phyloP scores from a whole-genome alignment of 2,888 invertebrate genomes.

The Hyles lineata region DNA sequence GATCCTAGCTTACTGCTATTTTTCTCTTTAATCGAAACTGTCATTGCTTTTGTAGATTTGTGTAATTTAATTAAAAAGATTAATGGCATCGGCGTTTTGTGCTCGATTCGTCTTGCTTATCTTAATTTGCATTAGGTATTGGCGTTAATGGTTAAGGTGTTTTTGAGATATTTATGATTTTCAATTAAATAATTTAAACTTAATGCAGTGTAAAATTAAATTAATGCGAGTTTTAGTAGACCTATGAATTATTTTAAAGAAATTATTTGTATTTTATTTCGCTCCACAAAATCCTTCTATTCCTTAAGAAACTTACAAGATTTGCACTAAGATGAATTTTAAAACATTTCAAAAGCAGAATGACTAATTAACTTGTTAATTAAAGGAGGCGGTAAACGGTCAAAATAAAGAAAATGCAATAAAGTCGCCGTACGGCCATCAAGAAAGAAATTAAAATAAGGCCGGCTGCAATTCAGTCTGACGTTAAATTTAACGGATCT shows the following conservation, averaged over 20 bases:
- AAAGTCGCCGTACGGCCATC: conserved; percentile 60
- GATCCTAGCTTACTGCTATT: conserved; percentile 45
- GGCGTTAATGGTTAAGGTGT: neutral
- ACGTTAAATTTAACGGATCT: conserved; percentile 50
- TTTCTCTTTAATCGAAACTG: conserved; percentile 32
- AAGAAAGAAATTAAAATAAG: conserved; percentile 58
- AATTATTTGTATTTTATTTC: too few relatives aligned
- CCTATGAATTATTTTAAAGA: too few relatives aligned
- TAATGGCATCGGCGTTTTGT: conserved; percentile 11
- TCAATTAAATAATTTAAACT: neutral
- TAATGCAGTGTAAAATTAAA: too few relatives aligned
- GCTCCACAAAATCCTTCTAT: neutral
- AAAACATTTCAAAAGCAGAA: conserved; percentile 45
- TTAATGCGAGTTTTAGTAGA: too few relatives aligned
- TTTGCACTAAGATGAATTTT: conserved; percentile 35
- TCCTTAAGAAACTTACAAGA: neutral
- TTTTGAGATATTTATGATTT: neutral
- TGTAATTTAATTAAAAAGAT: conserved; percentile 27
- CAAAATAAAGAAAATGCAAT: conserved; percentile 63
- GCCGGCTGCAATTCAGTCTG: conserved; percentile 23
- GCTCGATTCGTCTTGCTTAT: conserved; percentile 19
- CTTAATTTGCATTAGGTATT: neutral
- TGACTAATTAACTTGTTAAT: conserved; percentile 63
- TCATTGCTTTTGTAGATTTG: conserved; percentile 29
- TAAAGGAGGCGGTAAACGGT: conserved; percentile 61